Percentiles rank a stretch among this genome's conserved stretches.
phyloP scores from a whole-genome alignment of 2,113 vertebrate species.

The Ariopsis seemanni region DNA sequence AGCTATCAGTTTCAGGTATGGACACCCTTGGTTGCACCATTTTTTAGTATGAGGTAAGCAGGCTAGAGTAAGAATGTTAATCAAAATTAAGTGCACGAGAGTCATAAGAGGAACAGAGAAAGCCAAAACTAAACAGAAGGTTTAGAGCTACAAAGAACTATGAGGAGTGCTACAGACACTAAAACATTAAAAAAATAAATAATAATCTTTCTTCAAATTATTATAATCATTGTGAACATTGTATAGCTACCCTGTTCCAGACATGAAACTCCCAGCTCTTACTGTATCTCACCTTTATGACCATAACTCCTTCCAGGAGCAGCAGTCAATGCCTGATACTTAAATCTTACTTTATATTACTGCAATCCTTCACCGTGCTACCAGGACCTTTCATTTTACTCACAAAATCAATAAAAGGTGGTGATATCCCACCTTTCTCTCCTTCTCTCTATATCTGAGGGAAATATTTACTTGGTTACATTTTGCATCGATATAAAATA shows the following conservation, averaged over 20 bases:
- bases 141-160: background rate
- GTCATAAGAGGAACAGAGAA: background rate
- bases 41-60: background rate
- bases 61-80: background rate
- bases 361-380: background rate
- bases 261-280: background rate
- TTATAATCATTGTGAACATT: background rate
- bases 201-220: background rate
- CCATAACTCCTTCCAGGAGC: background rate
- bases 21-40: background rate
- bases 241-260: background rate
- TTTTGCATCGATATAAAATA: background rate
- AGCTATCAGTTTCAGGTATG: background rate
- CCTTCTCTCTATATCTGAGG: background rate
- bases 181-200: background rate
- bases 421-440: background rate
- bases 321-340: background rate
- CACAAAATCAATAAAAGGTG: background rate
- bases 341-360: background rate
- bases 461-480: background rate
- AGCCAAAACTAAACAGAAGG: background rate
- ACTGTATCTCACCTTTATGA: background rate
- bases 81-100: background rate
- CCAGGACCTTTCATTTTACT: background rate
- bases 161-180: too few species aligned